Evolutionary conservation across 2,113 vertebrate genomes (phyloP).

Genomic region (Marmota monax): DNA sequence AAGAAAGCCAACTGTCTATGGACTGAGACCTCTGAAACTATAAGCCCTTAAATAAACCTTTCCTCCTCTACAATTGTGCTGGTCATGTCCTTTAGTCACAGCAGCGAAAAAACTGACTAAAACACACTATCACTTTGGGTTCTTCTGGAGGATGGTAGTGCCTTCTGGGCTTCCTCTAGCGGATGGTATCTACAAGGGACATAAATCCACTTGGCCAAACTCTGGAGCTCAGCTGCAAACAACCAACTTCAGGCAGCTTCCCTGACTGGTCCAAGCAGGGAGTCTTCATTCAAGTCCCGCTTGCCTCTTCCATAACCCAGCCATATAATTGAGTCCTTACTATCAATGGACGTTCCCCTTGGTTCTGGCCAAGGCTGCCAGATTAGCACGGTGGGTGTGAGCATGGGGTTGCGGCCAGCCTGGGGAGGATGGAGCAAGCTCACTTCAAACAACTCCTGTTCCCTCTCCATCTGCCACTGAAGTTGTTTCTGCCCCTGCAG

Average conservation of each 20-base stretch:
- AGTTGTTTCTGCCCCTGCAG: conserved; percentile 32
- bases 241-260: background rate
- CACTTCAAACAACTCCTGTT: background rate
- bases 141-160: background rate
- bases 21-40: too few species aligned
- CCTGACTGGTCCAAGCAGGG: background rate
- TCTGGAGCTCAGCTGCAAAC: background rate
- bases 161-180: background rate
- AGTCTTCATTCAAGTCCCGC: background rate
- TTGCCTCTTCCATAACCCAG: background rate
- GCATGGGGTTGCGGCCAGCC: background rate
- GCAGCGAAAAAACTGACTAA: too few species aligned
- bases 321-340: background rate
- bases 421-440: background rate
- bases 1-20: too few species aligned
- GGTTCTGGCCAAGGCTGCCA: background rate
- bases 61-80: too few species aligned
- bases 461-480: conserved; percentile 17
- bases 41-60: too few species aligned
- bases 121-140: background rate
- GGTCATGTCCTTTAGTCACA: too few species aligned
- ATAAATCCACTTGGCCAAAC: too few species aligned
- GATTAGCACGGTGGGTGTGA: conserved; percentile 5
- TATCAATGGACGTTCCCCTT: background rate
- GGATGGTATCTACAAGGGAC: background rate